These are phyloP conservation scores for Chlamydotis undulata DNA, from an alignment of 2,113 vertebrate genomes.

Conservation along the genomic window DNA sequence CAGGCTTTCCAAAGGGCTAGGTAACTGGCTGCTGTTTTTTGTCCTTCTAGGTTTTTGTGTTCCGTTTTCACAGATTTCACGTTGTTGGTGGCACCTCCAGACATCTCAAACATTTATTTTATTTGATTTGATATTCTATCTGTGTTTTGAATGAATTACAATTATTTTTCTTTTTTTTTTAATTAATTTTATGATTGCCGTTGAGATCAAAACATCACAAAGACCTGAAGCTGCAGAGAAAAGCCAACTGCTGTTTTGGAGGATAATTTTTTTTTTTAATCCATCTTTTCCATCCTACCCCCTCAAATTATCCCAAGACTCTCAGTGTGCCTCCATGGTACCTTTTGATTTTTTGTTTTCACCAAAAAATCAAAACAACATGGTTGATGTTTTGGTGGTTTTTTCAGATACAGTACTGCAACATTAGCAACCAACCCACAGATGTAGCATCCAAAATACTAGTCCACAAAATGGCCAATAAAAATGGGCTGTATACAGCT, in stretches of 20 bases:
- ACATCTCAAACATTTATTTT: not conserved
- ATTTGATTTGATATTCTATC: not conserved
- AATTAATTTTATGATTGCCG: fast-evolving
- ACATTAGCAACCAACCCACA: not conserved
- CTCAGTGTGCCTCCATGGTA: not conserved
- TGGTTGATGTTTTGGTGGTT: not conserved
- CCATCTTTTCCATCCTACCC: fast-evolving
- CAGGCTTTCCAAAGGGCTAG: not conserved
- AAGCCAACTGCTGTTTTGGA: not conserved
- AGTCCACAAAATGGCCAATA: not conserved
- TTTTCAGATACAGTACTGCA: not conserved
- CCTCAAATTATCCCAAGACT: not conserved
- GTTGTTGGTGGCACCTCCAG: not conserved
- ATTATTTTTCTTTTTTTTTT: no score
- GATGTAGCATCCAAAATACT: not conserved
- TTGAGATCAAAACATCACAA: not conserved
- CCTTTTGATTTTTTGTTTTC: not conserved
- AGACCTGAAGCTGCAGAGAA: not conserved
- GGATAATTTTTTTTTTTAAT: not conserved
- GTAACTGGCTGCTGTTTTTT: not conserved
- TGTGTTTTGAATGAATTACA: not conserved
- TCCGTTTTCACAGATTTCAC: not conserved
- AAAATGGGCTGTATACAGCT: not conserved
- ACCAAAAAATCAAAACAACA: no score
- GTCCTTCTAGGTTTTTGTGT: not conserved